A percentile compares a stretch with the other conserved stretches of the same genome.
phyloP scores from a whole-genome alignment of 92 coral and sea anemone genomes.

The Paramuricea clavata region DNA sequence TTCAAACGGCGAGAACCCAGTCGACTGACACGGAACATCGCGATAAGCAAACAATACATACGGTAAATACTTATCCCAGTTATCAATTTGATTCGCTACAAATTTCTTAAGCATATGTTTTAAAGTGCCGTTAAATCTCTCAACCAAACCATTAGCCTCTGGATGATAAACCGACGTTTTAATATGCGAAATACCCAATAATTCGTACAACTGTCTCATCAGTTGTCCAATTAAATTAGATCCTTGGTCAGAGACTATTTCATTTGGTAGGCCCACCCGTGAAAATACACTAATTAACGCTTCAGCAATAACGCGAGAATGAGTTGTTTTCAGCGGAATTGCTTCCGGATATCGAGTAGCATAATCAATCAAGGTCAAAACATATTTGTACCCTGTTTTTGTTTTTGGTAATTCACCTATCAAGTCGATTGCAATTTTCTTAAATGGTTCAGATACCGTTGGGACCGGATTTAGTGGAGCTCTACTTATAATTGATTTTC shows the following conservation, averaged over 20 bases:
- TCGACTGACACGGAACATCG: slow-evolving; percentile 41
- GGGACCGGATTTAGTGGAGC: slow-evolving; percentile 62
- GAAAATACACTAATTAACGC: slow-evolving; percentile 61
- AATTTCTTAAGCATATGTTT: slow-evolving; percentile 46
- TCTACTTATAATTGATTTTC: slow-evolving; percentile 54
- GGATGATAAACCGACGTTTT: slow-evolving; percentile 57
- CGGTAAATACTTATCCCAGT: slow-evolving; percentile 60
- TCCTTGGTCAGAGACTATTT: slow-evolving; percentile 64
- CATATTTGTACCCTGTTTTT: slow-evolving; percentile 59
- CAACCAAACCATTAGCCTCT: slow-evolving; percentile 57
- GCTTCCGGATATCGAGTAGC: slow-evolving; percentile 73
- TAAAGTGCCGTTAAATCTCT: slow-evolving; percentile 54
- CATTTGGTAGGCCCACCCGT: slow-evolving; percentile 60
- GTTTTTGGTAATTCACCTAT: slow-evolving; percentile 67
- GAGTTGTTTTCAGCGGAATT: slow-evolving; percentile 53
- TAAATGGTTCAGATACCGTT: slow-evolving; percentile 61
- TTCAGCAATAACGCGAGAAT: slow-evolving; percentile 58
- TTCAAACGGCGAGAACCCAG: slow-evolving; percentile 61
- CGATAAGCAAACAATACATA: slow-evolving; percentile 53
- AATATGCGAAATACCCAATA: slow-evolving; percentile 37
- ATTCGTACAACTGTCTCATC: slow-evolving; percentile 43
- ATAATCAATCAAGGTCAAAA: slow-evolving; percentile 68
- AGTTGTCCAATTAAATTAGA: slow-evolving; percentile 55
- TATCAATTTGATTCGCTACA: background rate
- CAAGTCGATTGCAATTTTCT: slow-evolving; percentile 65